Evolutionary conservation across 1,140 invertebrate species (phyloP).

Genomic region (Mamestra configurata): DNA sequence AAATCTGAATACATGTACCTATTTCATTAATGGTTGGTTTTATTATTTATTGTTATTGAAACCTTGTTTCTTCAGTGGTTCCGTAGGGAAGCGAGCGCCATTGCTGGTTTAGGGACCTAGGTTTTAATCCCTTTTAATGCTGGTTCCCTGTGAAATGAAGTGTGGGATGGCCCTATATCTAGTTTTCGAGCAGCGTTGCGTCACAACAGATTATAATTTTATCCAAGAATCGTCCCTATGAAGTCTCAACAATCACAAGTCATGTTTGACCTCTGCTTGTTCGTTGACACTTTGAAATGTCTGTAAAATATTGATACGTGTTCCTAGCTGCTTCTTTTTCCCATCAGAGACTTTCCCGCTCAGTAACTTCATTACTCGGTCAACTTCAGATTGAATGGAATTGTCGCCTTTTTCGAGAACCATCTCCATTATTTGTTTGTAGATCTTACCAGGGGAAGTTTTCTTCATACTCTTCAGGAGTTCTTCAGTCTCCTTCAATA

Average conservation of each 20-base stretch:
- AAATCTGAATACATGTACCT: conserved; percentile 54
- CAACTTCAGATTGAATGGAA: conserved; percentile 94
- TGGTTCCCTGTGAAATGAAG: too few species aligned
- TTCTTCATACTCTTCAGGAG: conserved; percentile 86
- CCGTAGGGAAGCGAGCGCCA: background rate
- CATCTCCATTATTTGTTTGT: conserved; percentile 96
- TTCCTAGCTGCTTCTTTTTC: conserved; percentile 95
- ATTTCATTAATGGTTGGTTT: conserved; percentile 49
- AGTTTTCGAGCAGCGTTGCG: too few species aligned
- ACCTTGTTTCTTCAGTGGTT: background rate
- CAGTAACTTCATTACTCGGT: conserved; percentile 94
- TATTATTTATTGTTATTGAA: conserved; percentile 5
- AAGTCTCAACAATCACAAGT: conserved; percentile 65
- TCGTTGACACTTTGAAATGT: conserved; percentile 90
- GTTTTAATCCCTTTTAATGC: too few species aligned
- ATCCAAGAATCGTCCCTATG: too few species aligned
- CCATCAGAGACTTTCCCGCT: conserved; percentile 95
- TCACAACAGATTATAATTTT: too few species aligned
- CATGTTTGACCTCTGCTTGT: conserved; percentile 66
- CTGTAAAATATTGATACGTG: conserved; percentile 95
- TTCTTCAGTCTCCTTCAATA: conserved; percentile 89
- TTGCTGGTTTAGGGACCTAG: background rate
- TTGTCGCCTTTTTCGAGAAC: conserved; percentile 93
- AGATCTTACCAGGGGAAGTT: conserved; percentile 92
- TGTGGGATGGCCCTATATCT: too few species aligned